Percentiles rank a stretch among this genome's conserved stretches.
Evolutionary conservation across 2,888 invertebrate genomes (phyloP).

Genomic region (Pachymerium ferrugineum): DNA sequence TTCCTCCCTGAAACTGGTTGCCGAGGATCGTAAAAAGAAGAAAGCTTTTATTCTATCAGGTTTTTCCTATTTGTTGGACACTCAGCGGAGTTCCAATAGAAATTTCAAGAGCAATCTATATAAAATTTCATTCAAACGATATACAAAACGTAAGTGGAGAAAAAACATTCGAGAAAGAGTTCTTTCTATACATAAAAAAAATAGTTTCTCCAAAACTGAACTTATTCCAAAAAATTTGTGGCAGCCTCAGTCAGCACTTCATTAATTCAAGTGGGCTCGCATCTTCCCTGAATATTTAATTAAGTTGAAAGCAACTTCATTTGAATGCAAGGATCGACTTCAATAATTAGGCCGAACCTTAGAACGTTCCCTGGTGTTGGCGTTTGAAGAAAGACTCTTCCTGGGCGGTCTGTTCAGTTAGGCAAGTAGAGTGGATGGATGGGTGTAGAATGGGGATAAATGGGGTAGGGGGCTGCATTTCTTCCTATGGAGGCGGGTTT

Average conservation of each 20-base stretch:
- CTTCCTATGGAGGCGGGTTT: no score
- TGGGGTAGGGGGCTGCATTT: no score
- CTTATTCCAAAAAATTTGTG: constrained; percentile 1
- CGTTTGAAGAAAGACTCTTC: not conserved
- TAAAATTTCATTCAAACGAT: constrained; percentile 2
- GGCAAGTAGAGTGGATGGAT: not conserved
- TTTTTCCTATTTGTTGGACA: constrained; percentile 14
- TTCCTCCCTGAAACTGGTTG: constrained; percentile 19
- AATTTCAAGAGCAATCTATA: not conserved
- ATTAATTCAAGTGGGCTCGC: constrained; percentile 9
- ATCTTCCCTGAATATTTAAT: not conserved
- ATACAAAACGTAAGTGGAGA: not conserved
- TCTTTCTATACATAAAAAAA: not conserved
- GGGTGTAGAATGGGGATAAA: not conserved
- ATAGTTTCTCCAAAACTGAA: no score
- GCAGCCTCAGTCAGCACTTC: constrained; percentile 1
- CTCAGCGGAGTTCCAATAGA: constrained; percentile 25
- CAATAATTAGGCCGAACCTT: constrained; percentile 8
- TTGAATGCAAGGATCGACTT: constrained; percentile 22
- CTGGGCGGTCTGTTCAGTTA: constrained; percentile 13
- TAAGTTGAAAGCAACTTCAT: constrained; percentile 11
- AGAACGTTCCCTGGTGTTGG: constrained; percentile 1
- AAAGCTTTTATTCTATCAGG: constrained; percentile 22
- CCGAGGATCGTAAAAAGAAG: constrained; percentile 18
- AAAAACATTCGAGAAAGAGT: not conserved